These are phyloP conservation scores for Mustela lutreola DNA, from an alignment of 2,113 vertebrate genomes.

Conservation along the genomic window DNA sequence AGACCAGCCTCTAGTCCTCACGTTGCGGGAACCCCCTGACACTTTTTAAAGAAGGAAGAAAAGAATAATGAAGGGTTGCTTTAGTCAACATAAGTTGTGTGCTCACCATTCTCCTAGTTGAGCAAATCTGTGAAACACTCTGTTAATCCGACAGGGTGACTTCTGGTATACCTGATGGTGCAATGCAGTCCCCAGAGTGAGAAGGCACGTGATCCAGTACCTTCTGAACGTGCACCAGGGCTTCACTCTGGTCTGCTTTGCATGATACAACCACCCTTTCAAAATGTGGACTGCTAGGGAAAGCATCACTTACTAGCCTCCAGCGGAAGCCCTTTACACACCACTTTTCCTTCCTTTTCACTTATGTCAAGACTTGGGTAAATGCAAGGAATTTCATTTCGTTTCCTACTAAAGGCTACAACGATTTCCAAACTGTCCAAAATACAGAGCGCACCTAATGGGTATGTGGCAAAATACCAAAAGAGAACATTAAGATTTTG, in stretches of 20 bases:
- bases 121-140: background rate
- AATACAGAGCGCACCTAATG: background rate
- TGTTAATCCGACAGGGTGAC: background rate
- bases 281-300: background rate
- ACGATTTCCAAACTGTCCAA: background rate
- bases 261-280: background rate
- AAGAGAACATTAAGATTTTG: background rate
- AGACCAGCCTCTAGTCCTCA: background rate
- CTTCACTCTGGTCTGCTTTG: background rate
- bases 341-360: background rate
- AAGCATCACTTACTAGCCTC: background rate
- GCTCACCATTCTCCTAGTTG: background rate
- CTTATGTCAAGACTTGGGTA: background rate
- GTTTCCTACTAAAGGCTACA: background rate
- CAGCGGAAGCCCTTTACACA: background rate
- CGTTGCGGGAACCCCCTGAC: background rate
- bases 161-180: background rate
- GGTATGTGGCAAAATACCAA: background rate
- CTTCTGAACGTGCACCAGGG: background rate
- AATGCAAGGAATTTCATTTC: background rate
- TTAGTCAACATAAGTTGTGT: background rate
- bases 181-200: background rate
- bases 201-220: background rate
- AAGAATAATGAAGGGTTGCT: background rate
- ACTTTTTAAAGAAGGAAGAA: background rate